Percentiles rank a stretch among this genome's conserved stretches.
phyloP scores from a whole-genome alignment of 2,888 invertebrate genomes.

The Diarsia brunnea region DNA sequence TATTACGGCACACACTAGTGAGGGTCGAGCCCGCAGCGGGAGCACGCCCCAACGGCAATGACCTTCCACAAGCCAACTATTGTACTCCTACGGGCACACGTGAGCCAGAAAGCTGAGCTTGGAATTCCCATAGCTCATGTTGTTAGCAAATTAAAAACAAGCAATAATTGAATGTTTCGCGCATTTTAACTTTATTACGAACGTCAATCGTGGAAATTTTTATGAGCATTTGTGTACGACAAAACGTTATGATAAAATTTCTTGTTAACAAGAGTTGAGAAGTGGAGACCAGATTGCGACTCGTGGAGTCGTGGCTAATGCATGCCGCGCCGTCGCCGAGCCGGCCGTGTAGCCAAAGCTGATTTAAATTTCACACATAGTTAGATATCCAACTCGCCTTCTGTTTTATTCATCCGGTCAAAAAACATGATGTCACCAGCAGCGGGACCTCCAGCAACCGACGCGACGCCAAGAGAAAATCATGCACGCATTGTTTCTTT shows the following conservation, averaged over 20 bases:
- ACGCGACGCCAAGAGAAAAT: conserved; percentile 54
- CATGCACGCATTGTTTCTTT: conserved; percentile 61
- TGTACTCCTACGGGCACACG: conserved; percentile 45
- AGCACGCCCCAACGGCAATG: conserved; percentile 57
- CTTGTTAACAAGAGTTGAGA: conserved; percentile 39
- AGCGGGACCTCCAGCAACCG: conserved; percentile 61
- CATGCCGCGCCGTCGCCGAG: conserved; percentile 56
- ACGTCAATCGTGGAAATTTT: conserved; percentile 48
- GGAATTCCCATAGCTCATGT: conserved; percentile 53
- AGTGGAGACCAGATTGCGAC: conserved; percentile 34
- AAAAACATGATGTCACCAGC: conserved; percentile 77
- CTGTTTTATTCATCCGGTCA: conserved; percentile 80
- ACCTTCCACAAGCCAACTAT: conserved; percentile 60
- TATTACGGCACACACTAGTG: conserved; percentile 67
- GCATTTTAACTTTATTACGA: conserved; percentile 60
- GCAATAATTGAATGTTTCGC: conserved; percentile 59
- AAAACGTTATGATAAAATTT: conserved; percentile 50
- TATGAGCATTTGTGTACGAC: conserved; percentile 41
- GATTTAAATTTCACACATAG: conserved; percentile 79
- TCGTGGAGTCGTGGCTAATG: conserved; percentile 57
- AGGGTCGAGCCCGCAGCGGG: conserved; percentile 64
- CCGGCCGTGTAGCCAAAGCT: conserved; percentile 62
- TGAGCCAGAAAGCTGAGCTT: conserved; percentile 41
- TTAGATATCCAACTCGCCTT: conserved; percentile 70
- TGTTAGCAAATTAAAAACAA: conserved; percentile 53